These are phyloP conservation scores for Muricea muricata DNA, from an alignment of 92 coral and sea anemone species.

Conservation along the genomic window DNA sequence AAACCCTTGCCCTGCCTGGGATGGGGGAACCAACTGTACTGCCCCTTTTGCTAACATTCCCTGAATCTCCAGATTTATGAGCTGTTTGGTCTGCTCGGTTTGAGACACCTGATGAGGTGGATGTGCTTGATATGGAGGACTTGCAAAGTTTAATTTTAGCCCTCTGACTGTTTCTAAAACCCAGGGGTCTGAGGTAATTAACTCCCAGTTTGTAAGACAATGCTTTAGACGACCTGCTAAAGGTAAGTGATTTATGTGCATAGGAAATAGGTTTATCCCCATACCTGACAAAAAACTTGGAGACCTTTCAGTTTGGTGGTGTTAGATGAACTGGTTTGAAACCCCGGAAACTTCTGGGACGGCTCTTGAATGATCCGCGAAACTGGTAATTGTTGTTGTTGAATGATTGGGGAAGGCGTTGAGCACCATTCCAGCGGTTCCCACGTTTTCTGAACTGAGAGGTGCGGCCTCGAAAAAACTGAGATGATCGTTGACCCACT, in stretches of 20 bases:
- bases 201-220: slow-evolving; percentile 32
- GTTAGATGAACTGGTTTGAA: background rate
- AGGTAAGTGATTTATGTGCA: background rate
- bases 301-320: background rate
- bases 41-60: slow-evolving; percentile 61
- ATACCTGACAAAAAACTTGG: background rate
- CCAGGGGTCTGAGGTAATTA: slow-evolving; percentile 60
- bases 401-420: background rate
- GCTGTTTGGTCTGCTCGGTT: background rate
- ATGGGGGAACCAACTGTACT: slow-evolving; percentile 44
- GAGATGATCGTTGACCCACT: background rate
- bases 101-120: background rate
- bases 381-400: background rate
- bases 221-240: background rate
- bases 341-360: slow-evolving; percentile 17
- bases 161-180: slow-evolving; percentile 22
- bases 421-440: background rate
- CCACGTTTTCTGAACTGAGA: slow-evolving; percentile 3
- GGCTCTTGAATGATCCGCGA: background rate
- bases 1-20: slow-evolving; percentile 48
- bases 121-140: slow-evolving; percentile 10
- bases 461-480: slow-evolving; percentile 19
- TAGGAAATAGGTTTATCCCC: too few species aligned
- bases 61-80: slow-evolving; percentile 55
- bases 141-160: slow-evolving; percentile 29